Evolutionary conservation across 2,888 invertebrate genomes (phyloP).

Genomic region (Tiliacea aurago): DNA sequence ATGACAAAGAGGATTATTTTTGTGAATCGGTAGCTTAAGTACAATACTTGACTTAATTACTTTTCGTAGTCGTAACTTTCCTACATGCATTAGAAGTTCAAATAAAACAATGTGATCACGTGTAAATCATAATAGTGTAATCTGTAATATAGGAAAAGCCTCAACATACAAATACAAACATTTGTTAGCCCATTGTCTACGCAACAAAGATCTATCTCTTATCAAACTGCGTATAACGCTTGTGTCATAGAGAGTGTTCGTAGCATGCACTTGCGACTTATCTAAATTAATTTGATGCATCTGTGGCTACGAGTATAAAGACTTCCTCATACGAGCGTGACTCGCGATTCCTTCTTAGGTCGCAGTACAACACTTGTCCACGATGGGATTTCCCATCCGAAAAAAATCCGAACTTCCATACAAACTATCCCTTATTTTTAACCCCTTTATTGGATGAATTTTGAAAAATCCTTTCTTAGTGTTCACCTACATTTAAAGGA

Average conservation of each 20-base stretch:
- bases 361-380: neutral
- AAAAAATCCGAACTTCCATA: no score
- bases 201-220: slow-evolving; percentile 47
- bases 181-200: slow-evolving; percentile 50
- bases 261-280: slow-evolving; percentile 24
- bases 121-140: slow-evolving; percentile 41
- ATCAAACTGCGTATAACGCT: slow-evolving; percentile 30
- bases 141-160: slow-evolving; percentile 42
- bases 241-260: slow-evolving; percentile 15
- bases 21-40: no score
- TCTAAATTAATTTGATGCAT: slow-evolving; percentile 46
- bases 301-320: slow-evolving; percentile 13
- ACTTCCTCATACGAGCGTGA: neutral
- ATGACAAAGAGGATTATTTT: no score
- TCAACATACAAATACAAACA: slow-evolving; percentile 29
- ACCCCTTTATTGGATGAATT: neutral
- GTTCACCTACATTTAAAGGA: neutral
- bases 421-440: neutral
- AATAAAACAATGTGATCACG: slow-evolving; percentile 46
- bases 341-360: neutral
- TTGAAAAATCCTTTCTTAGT: neutral
- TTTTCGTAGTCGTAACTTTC: slow-evolving; percentile 27
- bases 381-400: no score
- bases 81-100: slow-evolving; percentile 24
- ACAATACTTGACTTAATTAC: neutral